These are phyloP conservation scores for Neodiprion lecontei DNA, from an alignment of 1,140 invertebrate species.

Conservation along the genomic window DNA sequence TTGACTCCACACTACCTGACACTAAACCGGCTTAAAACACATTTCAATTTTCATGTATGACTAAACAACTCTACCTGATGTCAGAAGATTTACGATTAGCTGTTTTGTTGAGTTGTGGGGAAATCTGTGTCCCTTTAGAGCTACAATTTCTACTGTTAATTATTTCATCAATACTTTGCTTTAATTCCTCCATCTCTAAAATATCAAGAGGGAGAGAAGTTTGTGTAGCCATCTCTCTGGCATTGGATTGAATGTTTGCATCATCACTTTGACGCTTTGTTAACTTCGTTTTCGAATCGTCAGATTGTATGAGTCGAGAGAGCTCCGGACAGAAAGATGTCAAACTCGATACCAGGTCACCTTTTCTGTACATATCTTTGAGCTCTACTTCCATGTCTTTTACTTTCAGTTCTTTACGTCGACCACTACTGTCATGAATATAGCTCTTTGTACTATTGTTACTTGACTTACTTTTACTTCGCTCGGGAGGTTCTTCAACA, in stretches of 20 bases:
- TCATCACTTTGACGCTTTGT: constrained; percentile 45
- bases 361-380: constrained; percentile 45
- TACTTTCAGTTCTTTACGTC: constrained; percentile 47
- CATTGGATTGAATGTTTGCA: constrained; percentile 66
- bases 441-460: constrained; percentile 47
- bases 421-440: constrained; percentile 35
- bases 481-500: constrained; percentile 35
- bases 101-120: constrained; percentile 48
- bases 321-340: constrained; percentile 55
- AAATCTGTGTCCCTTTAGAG: constrained; percentile 56
- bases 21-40: too few species aligned
- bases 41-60: too few species aligned
- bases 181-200: constrained; percentile 57
- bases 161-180: constrained; percentile 57
- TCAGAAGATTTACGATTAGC: constrained; percentile 32
- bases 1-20: too few species aligned
- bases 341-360: constrained; percentile 49
- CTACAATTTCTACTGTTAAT: constrained; percentile 51
- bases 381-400: constrained; percentile 58
- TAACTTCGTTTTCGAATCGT: constrained; percentile 55
- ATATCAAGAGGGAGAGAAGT: constrained; percentile 59
- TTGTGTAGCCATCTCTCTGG: constrained; percentile 68
- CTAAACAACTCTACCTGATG: not conserved
- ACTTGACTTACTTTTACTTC: constrained; percentile 50
- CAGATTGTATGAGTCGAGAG: constrained; percentile 57